Evolutionary conservation across 2,888 invertebrate genomes (phyloP), one percentile per base, ranked within the genome.

Genomic region (Zelleria hepariella): DNA sequence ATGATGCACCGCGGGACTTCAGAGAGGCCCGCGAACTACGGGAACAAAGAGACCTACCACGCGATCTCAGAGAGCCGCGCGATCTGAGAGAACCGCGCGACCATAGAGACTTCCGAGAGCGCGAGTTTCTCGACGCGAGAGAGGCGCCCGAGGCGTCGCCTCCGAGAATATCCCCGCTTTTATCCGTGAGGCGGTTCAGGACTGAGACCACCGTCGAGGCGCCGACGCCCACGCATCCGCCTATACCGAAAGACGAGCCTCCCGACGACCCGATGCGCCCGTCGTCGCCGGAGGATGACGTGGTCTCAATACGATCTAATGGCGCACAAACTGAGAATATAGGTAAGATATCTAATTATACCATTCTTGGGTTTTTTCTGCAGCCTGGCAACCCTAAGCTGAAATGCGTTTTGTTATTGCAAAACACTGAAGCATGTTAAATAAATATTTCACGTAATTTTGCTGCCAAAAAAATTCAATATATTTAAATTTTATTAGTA

Each of bases 231-330:
- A 80, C 82, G 76, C 89, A 89, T 77, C 89, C 87, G 66, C 76
- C 86, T 76, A 83, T 84, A 72, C 91, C 83, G 62, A 90, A 89
- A 79, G 89, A 89, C 63, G 90, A 90, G 66, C 89, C 89, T 20
- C 89, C 89, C 61, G 90, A 90, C 72, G 90, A 90, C 67, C 79
- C 80, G 8, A 83, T 87, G 77, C 82, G 90, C 64, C 80, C 90
- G 49, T 89, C 90, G 53, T 91, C 91, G 51, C 90, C 91, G 10
- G 91, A 91, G 77, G 91, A 91, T 65, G 91, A 91, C 68, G 79
- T 89, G 57, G 88, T 90, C 65, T 91, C 91, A 65, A 73, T 89
- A 68, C 80, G 89, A 73, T 89, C 89, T 55, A 90, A 90, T 69
- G 89, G 89, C 64, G 86, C 88, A 64, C 87, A 82, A 73, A 90